Evolutionary conservation across 2,888 invertebrate genomes (phyloP), one percentile per base, ranked within the genome.

Genomic region (Sicus ferrugineus): DNA sequence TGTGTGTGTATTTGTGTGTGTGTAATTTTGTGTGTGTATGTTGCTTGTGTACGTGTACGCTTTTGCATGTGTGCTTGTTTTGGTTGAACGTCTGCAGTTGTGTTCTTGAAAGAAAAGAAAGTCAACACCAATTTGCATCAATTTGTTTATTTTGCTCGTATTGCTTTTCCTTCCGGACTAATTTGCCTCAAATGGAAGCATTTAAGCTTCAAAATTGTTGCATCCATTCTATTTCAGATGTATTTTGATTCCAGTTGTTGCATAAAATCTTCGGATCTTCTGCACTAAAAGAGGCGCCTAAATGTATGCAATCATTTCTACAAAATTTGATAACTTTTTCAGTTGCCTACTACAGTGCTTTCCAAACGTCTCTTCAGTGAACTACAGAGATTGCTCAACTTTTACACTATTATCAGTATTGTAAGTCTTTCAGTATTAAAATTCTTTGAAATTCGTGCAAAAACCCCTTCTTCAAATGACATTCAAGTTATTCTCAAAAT

Each of bases 391-490:
- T n/a, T 34, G 2, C 34, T 34, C 34, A 54, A 54, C 14, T 54
- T 14, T 26, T 50, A 0, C 28, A 2, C 14, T 11, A 54, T 14
- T 2, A 26, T 54, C 11, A 26, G n/a, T n/a, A n/a, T n/a, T n/a
- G n/a, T n/a, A n/a, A n/a, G n/a, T n/a, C n/a, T n/a, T n/a, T n/a
- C n/a, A n/a, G n/a, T n/a, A n/a, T n/a, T n/a, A n/a, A n/a, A n/a
- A n/a, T n/a, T n/a, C n/a, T n/a, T n/a, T n/a, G n/a, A n/a, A n/a
- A n/a, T n/a, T n/a, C n/a, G n/a, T n/a, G n/a, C n/a, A n/a, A n/a
- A n/a, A n/a, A n/a, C n/a, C n/a, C n/a, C n/a, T 69, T 69, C 23
- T 50, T 30, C 65, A 69, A 69, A 69, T 59, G 58, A 65, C 69
- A 48, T 69, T 69, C 69, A 61, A 65, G 65, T 58, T n/a, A n/a